A percentile compares a stretch with the other conserved stretches of the same genome.
These are phyloP conservation scores for Aphaenogaster rudis DNA, from an alignment of 1,140 invertebrate genomes.

Conservation along the genomic window DNA sequence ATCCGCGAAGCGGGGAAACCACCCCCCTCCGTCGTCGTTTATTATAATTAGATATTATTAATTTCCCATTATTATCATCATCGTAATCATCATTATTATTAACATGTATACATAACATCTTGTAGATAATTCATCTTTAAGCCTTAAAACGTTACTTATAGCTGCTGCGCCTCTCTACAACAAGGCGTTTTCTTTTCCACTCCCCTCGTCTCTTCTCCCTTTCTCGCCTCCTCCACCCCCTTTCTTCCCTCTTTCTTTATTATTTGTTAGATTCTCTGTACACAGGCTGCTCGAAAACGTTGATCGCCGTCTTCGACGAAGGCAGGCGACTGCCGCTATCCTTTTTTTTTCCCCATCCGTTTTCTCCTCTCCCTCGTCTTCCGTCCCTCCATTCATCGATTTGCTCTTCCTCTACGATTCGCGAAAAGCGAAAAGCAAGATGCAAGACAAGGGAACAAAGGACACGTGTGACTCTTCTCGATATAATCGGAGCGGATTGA, in stretches of 20 bases:
- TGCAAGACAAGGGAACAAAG: constrained; percentile 33
- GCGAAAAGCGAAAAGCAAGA: constrained; percentile 19
- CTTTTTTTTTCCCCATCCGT: no score
- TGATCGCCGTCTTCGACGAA: constrained; percentile 67
- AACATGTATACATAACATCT: constrained; percentile 85
- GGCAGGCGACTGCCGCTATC: constrained; percentile 48
- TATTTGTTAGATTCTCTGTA: constrained; percentile 54
- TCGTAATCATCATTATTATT: constrained; percentile 75
- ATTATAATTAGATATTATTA: constrained; percentile 45
- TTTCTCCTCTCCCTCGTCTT: constrained; percentile 15
- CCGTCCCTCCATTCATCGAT: background rate
- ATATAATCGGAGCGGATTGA: constrained; percentile 59
- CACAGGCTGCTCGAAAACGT: constrained; percentile 61
- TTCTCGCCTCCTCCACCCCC: constrained; percentile 62
- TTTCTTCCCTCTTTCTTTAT: background rate
- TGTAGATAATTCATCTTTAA: constrained; percentile 82
- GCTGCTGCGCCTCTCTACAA: constrained; percentile 61
- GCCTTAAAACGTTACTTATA: constrained; percentile 82
- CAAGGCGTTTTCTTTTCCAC: constrained; percentile 47
- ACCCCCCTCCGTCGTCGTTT: background rate
- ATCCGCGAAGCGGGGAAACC: constrained; percentile 9
- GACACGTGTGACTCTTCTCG: constrained; percentile 2
- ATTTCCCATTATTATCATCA: constrained; percentile 64
- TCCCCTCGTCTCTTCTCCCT: constrained; percentile 39
- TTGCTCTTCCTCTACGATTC: constrained; percentile 29